These are phyloP conservation scores for Stigmatopora nigra DNA, from an alignment of 2,113 vertebrate genomes.

Conservation along the genomic window DNA sequence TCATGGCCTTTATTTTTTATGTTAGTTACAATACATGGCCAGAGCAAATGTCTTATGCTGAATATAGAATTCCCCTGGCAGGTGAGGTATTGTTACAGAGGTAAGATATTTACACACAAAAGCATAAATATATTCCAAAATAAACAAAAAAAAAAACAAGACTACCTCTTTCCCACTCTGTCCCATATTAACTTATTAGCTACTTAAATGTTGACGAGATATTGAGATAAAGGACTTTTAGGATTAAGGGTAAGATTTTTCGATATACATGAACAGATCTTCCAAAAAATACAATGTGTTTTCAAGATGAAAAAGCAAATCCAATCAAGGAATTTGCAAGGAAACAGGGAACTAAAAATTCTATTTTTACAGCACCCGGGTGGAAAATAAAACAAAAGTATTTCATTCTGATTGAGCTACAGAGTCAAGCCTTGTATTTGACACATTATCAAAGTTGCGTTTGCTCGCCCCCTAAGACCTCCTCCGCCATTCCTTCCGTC, in stretches of 20 bases:
- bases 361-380: too few relatives aligned
- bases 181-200: neutral
- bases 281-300: neutral
- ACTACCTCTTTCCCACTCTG: too few relatives aligned
- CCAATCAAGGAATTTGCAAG: neutral
- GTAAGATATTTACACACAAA: neutral
- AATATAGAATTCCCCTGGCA: slow-evolving; percentile 4
- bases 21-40: slow-evolving; percentile 18
- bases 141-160: too few relatives aligned
- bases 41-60: neutral
- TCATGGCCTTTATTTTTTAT: slow-evolving; percentile 14
- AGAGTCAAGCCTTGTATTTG: too few relatives aligned
- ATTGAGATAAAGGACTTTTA: neutral
- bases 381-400: too few relatives aligned
- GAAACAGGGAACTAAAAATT: neutral
- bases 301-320: neutral
- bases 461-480: slow-evolving; percentile 47
- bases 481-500: slow-evolving; percentile 34
- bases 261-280: neutral
- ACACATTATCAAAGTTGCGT: slow-evolving; percentile 40
- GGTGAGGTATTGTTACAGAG: neutral
- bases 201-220: neutral
- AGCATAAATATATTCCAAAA: neutral
- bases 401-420: too few relatives aligned
- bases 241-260: neutral